A percentile compares a stretch with the other conserved stretches of the same genome.
Evolutionary conservation across 2,797 vertebrate species (phyloP).

Genomic region (Eurystomus glaucurus): DNA sequence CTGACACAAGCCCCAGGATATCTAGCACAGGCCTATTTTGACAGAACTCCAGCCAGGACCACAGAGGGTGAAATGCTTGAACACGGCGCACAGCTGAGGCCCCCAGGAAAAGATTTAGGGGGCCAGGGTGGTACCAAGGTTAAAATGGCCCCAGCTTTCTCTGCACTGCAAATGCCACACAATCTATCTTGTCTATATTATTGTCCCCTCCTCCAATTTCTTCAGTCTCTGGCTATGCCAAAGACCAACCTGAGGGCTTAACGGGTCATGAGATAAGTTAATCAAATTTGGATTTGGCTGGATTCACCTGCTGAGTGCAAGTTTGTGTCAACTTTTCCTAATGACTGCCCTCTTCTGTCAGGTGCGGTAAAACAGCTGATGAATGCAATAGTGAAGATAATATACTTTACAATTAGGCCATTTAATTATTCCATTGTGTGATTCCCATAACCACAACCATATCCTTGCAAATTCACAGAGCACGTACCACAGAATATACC

Average conservation of each 20-base stretch:
- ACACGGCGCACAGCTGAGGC: fast-evolving
- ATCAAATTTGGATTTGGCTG: background rate
- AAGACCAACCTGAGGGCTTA: background rate
- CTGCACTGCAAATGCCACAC: background rate
- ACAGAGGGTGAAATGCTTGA: background rate
- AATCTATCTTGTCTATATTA: background rate
- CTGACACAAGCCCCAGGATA: conserved; percentile 11
- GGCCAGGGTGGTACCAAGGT: background rate
- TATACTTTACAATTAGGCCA: conserved; percentile 43
- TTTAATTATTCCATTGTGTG: conserved; percentile 37
- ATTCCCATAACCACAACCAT: conserved; percentile 2
- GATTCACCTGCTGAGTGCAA: conserved; percentile 7
- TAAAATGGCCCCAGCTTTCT: background rate
- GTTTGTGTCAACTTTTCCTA: conserved; percentile 37
- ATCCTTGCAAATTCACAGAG: conserved; percentile 40
- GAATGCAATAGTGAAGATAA: conserved; percentile 25
- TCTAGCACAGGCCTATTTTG: background rate
- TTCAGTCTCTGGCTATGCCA: background rate
- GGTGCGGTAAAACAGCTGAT: background rate
- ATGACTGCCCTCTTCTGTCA: conserved; percentile 11
- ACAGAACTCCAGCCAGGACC: background rate
- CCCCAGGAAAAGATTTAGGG: background rate
- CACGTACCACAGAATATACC: background rate
- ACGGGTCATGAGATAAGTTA: background rate
- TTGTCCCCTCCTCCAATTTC: background rate